These are phyloP conservation scores for Pagetopsis macropterus DNA, from an alignment of 2,797 vertebrate species.

Conservation along the genomic window DNA sequence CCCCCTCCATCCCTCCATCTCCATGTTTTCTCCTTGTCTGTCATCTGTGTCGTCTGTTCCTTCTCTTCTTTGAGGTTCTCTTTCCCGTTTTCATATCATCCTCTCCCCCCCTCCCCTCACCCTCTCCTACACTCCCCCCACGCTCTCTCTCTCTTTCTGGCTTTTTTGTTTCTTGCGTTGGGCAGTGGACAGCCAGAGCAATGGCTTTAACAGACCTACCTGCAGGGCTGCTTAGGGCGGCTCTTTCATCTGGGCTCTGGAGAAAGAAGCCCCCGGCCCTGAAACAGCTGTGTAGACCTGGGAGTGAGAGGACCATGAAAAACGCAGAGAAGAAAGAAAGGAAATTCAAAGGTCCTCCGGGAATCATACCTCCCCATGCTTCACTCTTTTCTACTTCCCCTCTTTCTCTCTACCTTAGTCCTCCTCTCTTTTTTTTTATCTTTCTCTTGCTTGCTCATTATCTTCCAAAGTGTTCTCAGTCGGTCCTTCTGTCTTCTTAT, in stretches of 20 bases:
- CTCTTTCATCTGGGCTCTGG: constrained; percentile 87
- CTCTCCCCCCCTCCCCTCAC: constrained; percentile 46
- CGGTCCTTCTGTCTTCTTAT: constrained; percentile 3
- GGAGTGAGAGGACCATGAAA: constrained; percentile 81
- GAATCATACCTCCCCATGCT: constrained; percentile 69
- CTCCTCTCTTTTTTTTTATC: constrained; percentile 37
- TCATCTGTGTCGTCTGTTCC: constrained; percentile 57
- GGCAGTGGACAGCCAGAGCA: constrained; percentile 76
- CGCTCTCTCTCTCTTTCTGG: constrained; percentile 30
- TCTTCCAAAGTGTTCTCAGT: constrained; percentile 13
- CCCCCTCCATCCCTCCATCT: constrained; percentile 43
- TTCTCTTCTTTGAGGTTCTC: constrained; percentile 48
- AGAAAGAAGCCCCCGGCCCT: constrained; percentile 84
- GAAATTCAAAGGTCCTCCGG: constrained; percentile 81
- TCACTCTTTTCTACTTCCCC: constrained; percentile 40
- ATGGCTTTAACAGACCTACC: constrained; percentile 88
- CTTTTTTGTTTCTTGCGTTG: constrained; percentile 70
- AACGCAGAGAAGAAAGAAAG: constrained; percentile 78
- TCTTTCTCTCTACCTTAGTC: constrained; percentile 34
- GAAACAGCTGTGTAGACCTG: constrained; percentile 85
- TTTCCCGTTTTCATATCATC: constrained; percentile 48
- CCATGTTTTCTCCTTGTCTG: constrained; percentile 51
- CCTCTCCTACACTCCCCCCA: constrained; percentile 35
- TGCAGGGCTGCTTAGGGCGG: constrained; percentile 83
- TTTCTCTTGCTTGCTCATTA: constrained; percentile 32